Evolutionary conservation across 1,140 invertebrate genomes (phyloP).

Genomic region (Plectrocnemia conspersa): DNA sequence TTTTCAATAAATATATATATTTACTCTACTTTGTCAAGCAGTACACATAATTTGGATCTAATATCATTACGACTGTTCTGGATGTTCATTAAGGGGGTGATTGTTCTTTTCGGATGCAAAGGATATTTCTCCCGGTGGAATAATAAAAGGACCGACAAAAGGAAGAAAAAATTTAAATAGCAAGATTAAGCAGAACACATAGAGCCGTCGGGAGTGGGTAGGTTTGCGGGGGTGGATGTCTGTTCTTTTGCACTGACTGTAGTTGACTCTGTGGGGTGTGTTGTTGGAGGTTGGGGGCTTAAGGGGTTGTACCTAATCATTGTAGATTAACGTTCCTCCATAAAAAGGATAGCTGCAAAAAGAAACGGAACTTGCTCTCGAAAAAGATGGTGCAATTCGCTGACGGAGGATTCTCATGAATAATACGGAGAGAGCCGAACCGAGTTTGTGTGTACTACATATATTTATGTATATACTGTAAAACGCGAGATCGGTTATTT

Average conservation of each 20-base stretch:
- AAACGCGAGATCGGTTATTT: no score
- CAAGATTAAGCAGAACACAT: constrained; percentile 30
- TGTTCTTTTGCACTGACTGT: no score
- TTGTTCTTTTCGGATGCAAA: constrained; percentile 20
- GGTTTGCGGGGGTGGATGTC: constrained; percentile 7
- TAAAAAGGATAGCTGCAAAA: constrained; percentile 18
- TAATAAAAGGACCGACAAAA: constrained; percentile 28
- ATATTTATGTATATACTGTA: no score
- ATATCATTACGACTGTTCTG: constrained; percentile 20
- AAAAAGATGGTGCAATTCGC: background rate
- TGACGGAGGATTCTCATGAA: background rate
- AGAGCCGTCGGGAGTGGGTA: constrained; percentile 13
- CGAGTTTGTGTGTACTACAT: no score
- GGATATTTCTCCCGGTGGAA: constrained; percentile 23
- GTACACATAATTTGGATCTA: constrained; percentile 25
- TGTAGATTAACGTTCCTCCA: constrained; percentile 26
- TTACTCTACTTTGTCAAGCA: no score
- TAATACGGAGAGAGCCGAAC: no score
- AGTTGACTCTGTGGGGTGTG: constrained; percentile 4
- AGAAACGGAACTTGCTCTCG: constrained; percentile 3
- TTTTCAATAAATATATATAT: no score
- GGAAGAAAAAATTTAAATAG: constrained; percentile 30
- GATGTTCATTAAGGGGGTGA: constrained; percentile 24
- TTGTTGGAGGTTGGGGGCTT: constrained; percentile 1
- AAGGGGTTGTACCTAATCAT: constrained; percentile 24